Conservation (phyloP, 2,888 invertebrate species). For the Agonopterix arenella region DNA sequence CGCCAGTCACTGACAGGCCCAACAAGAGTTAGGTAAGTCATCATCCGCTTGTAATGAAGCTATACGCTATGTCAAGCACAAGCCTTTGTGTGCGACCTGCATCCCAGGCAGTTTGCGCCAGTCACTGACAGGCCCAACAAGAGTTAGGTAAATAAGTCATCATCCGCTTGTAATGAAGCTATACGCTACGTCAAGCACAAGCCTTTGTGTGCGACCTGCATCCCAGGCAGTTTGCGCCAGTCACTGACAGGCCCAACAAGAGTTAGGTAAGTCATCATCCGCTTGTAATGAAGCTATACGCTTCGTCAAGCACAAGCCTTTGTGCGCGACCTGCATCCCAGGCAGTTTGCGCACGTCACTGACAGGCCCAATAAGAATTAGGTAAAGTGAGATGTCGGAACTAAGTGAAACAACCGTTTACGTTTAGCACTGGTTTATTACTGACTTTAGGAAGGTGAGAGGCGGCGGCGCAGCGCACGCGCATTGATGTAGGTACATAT, state of each 20-base stretch:
- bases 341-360: conserved; percentile 38
- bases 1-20: conserved; percentile 32
- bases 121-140: conserved; percentile 29
- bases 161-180: too few species aligned
- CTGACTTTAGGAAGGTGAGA: too few species aligned
- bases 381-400: too few species aligned
- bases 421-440: too few species aligned
- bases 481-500: too few species aligned
- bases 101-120: conserved; percentile 60
- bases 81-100: conserved; percentile 77
- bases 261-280: too few species aligned
- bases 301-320: conserved; percentile 82
- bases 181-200: conserved; percentile 83
- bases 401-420: too few species aligned
- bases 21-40: conserved; percentile 8
- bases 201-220: conserved; percentile 79
- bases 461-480: too few species aligned
- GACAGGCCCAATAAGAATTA: conserved; percentile 29
- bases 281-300: conserved; percentile 72
- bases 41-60: too few species aligned
- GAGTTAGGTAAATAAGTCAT: conserved; percentile 46
- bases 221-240: conserved; percentile 54
- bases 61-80: too few species aligned
- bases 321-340: conserved; percentile 81
- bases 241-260: conserved; percentile 30